Conservation (phyloP, 1,140 invertebrate genomes). For the Dreissena rostriformis region DNA sequence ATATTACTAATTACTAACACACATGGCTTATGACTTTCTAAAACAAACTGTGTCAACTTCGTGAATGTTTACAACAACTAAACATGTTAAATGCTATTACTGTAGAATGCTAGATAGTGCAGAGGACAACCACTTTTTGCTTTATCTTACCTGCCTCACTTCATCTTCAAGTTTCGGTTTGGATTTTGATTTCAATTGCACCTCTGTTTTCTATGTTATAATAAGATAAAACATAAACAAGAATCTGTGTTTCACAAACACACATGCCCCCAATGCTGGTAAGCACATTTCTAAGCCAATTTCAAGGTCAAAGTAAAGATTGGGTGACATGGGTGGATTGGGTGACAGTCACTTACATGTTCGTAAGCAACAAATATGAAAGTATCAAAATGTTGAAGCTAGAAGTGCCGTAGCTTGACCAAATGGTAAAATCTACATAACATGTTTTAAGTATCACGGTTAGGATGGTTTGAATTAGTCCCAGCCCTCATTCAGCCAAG, state of each 20-base stretch:
- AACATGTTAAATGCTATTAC: no score
- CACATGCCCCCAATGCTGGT: background rate
- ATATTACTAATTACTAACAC: background rate
- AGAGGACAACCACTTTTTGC: conserved; percentile 8
- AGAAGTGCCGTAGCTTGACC: no score
- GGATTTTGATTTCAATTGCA: conserved; percentile 35
- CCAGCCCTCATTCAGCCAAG: no score
- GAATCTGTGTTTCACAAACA: background rate
- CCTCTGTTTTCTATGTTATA: conserved; percentile 18
- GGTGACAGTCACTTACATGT: no score
- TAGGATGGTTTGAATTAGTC: no score
- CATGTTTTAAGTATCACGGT: no score
- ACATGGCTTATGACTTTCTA: background rate
- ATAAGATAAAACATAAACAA: background rate
- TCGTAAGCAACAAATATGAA: no score
- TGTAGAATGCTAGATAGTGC: no score
- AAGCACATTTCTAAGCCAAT: background rate
- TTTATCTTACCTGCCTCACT: conserved; percentile 27
- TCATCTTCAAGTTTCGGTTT: conserved; percentile 15
- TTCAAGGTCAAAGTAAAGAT: background rate
- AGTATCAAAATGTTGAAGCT: no score
- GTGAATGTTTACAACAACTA: background rate
- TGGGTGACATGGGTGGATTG: background rate
- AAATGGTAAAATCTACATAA: no score
- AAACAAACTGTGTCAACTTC: background rate